Conservation (phyloP, 2,113 vertebrate genomes). For the Microtus pennsylvanicus region DNA sequence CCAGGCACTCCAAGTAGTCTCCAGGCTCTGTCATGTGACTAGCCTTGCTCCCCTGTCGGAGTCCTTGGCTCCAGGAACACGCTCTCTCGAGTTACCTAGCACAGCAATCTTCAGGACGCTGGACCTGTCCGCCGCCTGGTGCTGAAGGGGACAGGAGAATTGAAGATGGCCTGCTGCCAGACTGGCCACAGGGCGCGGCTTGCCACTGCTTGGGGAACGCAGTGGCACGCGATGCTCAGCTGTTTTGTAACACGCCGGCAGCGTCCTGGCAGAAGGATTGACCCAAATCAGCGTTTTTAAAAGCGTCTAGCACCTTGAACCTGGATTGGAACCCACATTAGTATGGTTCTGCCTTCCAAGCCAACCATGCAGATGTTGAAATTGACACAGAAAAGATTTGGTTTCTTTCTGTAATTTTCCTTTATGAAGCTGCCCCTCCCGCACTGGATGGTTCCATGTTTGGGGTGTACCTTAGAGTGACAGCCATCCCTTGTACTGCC, state of each 20-base stretch:
- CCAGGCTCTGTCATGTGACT: not conserved
- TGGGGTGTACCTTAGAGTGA: too few species aligned
- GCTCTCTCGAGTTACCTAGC: not conserved
- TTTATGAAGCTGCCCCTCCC: not conserved
- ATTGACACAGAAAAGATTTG: not conserved
- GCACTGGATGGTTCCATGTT: not conserved
- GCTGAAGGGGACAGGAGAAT: not conserved
- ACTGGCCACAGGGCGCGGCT: not conserved
- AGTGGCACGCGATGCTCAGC: not conserved
- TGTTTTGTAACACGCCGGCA: not conserved
- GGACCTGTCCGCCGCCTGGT: not conserved
- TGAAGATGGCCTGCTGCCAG: not conserved
- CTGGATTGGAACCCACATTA: not conserved
- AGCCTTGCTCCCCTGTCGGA: not conserved
- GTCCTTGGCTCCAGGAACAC: rapidly evolving
- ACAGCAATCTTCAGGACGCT: not conserved
- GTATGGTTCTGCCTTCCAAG: not conserved
- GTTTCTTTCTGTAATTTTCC: not conserved
- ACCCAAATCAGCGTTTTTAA: not conserved
- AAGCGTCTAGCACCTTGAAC: too few species aligned
- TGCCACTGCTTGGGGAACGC: not conserved
- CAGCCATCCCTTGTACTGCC: not conserved
- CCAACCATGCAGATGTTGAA: rapidly evolving
- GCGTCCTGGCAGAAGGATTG: not conserved
- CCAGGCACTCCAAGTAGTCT: not conserved